Evolutionary conservation across 2,113 vertebrate genomes (phyloP).

Genomic region (Pedionomus torquatus): DNA sequence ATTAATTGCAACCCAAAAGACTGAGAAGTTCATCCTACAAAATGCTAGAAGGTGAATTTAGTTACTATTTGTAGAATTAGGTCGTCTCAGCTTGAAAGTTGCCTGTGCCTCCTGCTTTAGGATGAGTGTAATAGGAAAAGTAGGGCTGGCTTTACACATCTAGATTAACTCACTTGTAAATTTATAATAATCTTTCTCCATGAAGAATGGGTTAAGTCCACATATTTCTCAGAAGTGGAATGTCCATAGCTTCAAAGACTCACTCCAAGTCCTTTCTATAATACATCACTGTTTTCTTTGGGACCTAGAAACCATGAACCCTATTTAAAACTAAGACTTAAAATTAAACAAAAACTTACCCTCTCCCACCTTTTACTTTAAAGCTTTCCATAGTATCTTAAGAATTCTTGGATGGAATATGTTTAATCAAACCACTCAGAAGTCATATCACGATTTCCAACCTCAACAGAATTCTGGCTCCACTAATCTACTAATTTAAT

Average conservation of each 20-base stretch:
- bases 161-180: not conserved
- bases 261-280: not conserved
- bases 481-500: not conserved
- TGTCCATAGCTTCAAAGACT: not conserved
- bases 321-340: not conserved
- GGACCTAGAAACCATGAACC: not conserved
- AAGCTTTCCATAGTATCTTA: not conserved
- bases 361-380: accelerated
- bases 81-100: not conserved
- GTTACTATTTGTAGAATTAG: not conserved
- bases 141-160: accelerated
- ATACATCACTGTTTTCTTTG: not conserved
- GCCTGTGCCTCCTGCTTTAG: not conserved
- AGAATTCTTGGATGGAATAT: not conserved
- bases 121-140: not conserved
- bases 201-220: not conserved
- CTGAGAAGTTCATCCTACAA: not conserved
- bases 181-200: not conserved
- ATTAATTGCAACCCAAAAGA: not conserved
- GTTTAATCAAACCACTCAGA: not conserved
- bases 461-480: not conserved
- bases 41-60: not conserved
- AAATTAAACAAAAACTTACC: not conserved
- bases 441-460: not conserved
- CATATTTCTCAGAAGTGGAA: not conserved